A percentile compares a stretch with the other conserved stretches of the same genome.
Conservation (phyloP, 1,140 invertebrate species). For the Trichogramma pretiosum region DNA sequence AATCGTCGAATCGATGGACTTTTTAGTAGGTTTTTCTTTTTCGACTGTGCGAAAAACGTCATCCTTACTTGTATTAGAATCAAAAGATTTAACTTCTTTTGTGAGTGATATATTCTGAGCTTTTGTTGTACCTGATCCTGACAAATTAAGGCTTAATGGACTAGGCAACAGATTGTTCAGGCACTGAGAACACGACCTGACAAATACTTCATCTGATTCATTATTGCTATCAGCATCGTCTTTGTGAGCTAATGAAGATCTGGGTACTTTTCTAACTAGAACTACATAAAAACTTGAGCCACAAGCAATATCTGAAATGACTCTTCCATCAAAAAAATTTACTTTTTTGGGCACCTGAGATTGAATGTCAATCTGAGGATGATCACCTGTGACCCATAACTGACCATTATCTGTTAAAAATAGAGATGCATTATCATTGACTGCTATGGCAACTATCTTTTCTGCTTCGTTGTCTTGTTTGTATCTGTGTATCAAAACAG, state of each 20-base stretch:
- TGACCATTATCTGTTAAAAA: conserved; percentile 61
- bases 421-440: conserved; percentile 52
- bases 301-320: conserved; percentile 53
- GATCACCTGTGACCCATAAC: conserved; percentile 64
- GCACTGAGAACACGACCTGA: conserved; percentile 56
- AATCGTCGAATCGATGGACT: conserved; percentile 25
- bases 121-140: conserved; percentile 46
- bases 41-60: conserved; percentile 21
- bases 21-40: conserved; percentile 22
- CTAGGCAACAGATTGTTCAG: conserved; percentile 37
- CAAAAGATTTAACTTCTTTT: too few relatives aligned
- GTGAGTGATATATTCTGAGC: too few relatives aligned
- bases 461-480: conserved; percentile 52
- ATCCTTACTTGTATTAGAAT: conserved; percentile 43
- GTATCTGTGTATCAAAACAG: too few relatives aligned
- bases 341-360: conserved; percentile 53
- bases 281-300: conserved; percentile 61
- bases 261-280: conserved; percentile 53
- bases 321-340: conserved; percentile 57
- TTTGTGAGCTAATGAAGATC: conserved; percentile 45
- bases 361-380: conserved; percentile 60
- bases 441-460: conserved; percentile 53
- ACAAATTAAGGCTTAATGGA: conserved; percentile 37
- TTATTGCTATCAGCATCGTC: conserved; percentile 53
- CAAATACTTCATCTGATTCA: conserved; percentile 54